Conservation (phyloP, 1,140 invertebrate species). For the Drosophila ercepeae region DNA sequence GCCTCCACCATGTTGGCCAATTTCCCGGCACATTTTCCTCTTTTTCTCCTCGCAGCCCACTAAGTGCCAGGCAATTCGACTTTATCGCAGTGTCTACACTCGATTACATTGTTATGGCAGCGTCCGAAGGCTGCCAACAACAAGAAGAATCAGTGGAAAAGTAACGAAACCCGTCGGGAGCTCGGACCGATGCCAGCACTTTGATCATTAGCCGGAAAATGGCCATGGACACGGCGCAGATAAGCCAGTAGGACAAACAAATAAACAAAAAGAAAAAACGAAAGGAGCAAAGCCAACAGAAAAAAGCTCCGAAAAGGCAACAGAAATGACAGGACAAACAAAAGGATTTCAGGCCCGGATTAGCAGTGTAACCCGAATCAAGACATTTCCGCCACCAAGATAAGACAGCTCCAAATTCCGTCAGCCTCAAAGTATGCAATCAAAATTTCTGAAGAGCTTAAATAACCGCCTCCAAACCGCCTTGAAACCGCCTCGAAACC, state of each 20-base stretch:
- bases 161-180: conserved; percentile 27
- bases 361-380: conserved; percentile 50
- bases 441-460: conserved; percentile 6
- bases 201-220: conserved; percentile 72
- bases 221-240: conserved; percentile 45
- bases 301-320: neutral
- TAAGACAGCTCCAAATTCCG: conserved; percentile 2
- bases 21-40: conserved; percentile 47
- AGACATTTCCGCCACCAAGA: conserved; percentile 34
- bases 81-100: conserved; percentile 70
- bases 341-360: conserved; percentile 54
- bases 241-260: conserved; percentile 46
- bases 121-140: conserved; percentile 28
- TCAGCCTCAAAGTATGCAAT: conserved; percentile 39
- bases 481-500: conserved; percentile 18
- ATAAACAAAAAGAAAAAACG: conserved; percentile 7
- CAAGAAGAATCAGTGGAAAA: conserved; percentile 6
- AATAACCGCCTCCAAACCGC: conserved; percentile 22
- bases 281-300: neutral
- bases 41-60: conserved; percentile 13
- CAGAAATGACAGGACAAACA: conserved; percentile 31
- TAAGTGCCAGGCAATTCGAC: conserved; percentile 55
- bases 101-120: conserved; percentile 71
- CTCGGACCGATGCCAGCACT: conserved; percentile 38
- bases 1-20: conserved; percentile 41